phyloP scores from a whole-genome alignment of 2,113 vertebrate genomes.

The Chelonoidis abingdonii region DNA sequence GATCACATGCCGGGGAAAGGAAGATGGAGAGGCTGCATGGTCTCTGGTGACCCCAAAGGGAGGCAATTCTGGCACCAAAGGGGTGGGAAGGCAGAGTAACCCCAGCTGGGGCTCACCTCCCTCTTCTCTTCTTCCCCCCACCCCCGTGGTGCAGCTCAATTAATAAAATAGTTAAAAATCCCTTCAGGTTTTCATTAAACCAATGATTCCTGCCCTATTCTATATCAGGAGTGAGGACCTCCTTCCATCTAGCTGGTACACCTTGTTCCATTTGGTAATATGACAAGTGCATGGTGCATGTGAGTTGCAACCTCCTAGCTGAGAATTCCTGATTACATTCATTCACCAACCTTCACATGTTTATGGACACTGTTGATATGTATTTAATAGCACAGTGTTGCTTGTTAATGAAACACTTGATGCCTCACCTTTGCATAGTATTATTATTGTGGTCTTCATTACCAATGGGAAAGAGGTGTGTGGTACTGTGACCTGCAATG shows the following conservation, averaged over 20 bases:
- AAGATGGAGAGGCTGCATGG: background rate
- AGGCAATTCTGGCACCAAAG: background rate
- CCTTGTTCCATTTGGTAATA: background rate
- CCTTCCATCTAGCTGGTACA: background rate
- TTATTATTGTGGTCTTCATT: background rate
- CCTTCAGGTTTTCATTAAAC: background rate
- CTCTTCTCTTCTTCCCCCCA: background rate
- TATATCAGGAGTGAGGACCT: background rate
- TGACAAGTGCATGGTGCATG: background rate
- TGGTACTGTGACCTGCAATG: background rate
- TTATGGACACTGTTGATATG: background rate
- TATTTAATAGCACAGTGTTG: background rate
- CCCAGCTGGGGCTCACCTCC: background rate
- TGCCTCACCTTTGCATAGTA: background rate
- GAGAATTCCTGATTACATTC: background rate
- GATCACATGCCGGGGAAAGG: background rate
- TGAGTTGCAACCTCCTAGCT: background rate
- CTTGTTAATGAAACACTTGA: constrained; percentile 18
- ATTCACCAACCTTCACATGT: background rate
- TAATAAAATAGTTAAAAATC: background rate
- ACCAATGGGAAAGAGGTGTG: background rate
- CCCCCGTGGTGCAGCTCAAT: background rate
- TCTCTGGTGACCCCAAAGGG: background rate
- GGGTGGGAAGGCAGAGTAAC: background rate
- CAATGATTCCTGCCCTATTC: background rate